A percentile compares a stretch with the other conserved stretches of the same genome.
Evolutionary conservation across 2,797 vertebrate genomes (phyloP).

Genomic region (Micrastur ruficollis): DNA sequence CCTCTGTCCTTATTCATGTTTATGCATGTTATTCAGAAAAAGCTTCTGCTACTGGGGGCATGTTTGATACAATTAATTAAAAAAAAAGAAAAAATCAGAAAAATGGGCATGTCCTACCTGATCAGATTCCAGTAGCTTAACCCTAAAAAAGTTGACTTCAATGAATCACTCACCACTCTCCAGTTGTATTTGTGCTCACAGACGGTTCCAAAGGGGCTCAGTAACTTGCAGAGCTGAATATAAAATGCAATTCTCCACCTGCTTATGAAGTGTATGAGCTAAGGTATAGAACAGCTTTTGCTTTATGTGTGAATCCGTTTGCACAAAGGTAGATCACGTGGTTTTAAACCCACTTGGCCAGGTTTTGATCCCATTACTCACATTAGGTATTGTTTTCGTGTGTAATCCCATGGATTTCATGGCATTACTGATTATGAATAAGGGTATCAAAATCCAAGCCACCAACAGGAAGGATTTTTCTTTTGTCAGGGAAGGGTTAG

Average conservation of each 20-base stretch:
- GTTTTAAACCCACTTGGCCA: not conserved
- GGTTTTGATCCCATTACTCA: not conserved
- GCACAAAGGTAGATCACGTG: not conserved
- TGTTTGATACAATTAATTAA: not conserved
- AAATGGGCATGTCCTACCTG: not conserved
- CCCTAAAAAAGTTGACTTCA: not conserved
- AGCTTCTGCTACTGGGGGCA: not conserved
- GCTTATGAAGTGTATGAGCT: not conserved
- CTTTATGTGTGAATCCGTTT: not conserved
- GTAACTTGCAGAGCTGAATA: not conserved
- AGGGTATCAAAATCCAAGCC: not conserved
- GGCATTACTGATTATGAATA: not conserved
- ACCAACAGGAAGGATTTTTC: not conserved
- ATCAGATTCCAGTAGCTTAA: not conserved
- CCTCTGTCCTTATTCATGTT: not conserved
- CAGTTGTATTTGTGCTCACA: not conserved
- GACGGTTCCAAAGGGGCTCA: not conserved
- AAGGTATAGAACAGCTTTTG: not conserved
- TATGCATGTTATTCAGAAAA: not conserved
- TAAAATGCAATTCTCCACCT: not conserved
- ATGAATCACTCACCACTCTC: fast-evolving
- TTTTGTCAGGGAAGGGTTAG: not conserved
- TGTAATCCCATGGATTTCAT: not conserved
- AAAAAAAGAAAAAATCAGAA: not conserved
- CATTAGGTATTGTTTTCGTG: not conserved